Evolutionary conservation across 2,888 invertebrate species (phyloP), one percentile per base, ranked within the genome.

Genomic region (Hypsopygia costalis): DNA sequence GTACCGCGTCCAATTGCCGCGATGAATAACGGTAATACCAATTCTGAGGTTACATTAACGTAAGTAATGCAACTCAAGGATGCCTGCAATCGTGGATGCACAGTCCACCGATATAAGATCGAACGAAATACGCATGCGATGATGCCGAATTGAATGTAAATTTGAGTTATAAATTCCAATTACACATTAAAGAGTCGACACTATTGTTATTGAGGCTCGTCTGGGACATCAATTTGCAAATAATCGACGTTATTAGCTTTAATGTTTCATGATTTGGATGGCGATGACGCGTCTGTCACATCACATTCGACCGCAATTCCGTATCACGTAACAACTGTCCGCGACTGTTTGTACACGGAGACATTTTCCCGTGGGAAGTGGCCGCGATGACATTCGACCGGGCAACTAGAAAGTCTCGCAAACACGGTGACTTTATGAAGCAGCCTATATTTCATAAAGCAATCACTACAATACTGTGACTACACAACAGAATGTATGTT

Each of bases 1-100:
- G 51, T 45, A 37, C 49, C 43, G 36, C 53, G 52, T 48, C 53
- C 55, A 67, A 67, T 64, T 61, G 58, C 51, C 47, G 47, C 62
- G 58, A 63, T 62, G 57, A 68, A 58, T 66, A 69, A 69, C 63
- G 60, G 62, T 57, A 58, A 49, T 52, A 49, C 52, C 58, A 47
- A 56, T 58, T 52, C 51, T 55, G 47, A 43, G 40, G 39, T 44
- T 51, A 50, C 53, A 59, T 63, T 62, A 67, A 66, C 71, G 63
- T 54, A 69, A 59, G 62, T 62, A 67, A 66, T 71, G 63, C 55
- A 69, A 65, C 60, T 67, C 63, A 65, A 74, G 65, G 65, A 66
- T 63, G 49, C 54, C 40, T 34, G 43, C 47, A 46, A 47, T 43
- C 43, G 46, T 48, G 47, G 40, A 43, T 27, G 36, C 41, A 48